phyloP scores from a whole-genome alignment of 2,888 invertebrate species.

The Allacma fusca region DNA sequence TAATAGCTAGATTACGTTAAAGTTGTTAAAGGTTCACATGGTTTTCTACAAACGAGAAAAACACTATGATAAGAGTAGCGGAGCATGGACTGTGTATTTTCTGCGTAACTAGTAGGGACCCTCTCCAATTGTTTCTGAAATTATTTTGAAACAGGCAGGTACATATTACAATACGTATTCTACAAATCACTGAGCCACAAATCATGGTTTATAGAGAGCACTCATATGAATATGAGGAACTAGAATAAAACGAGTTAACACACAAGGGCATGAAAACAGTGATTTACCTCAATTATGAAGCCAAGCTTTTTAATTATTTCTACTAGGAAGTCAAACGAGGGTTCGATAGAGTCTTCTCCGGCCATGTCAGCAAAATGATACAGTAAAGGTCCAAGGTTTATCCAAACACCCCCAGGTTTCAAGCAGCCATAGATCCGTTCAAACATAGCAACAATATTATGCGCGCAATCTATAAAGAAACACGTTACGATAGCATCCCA shows the following conservation, averaged over 20 bases:
- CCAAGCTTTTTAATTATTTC: slow-evolving; percentile 83
- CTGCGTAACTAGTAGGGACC: slow-evolving; percentile 87
- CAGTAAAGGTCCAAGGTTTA: slow-evolving; percentile 89
- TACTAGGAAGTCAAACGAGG: slow-evolving; percentile 84
- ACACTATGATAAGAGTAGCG: slow-evolving; percentile 91
- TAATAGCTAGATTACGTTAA: too few relatives aligned
- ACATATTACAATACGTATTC: too few relatives aligned
- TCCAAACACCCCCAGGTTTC: slow-evolving; percentile 88
- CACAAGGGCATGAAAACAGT: too few relatives aligned
- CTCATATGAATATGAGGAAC: too few relatives aligned
- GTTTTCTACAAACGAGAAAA: slow-evolving; percentile 84
- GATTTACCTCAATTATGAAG: slow-evolving; percentile 78
- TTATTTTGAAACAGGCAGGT: too few relatives aligned
- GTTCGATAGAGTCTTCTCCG: slow-evolving; percentile 89
- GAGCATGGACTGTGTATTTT: slow-evolving; percentile 91
- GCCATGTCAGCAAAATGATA: slow-evolving; percentile 87
- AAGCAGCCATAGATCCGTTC: slow-evolving; percentile 90
- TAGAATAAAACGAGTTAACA: too few relatives aligned
- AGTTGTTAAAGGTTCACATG: too few relatives aligned
- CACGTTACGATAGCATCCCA: slow-evolving; percentile 96
- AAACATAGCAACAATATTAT: slow-evolving; percentile 93
- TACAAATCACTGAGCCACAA: too few relatives aligned
- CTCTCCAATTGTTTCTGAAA: slow-evolving; percentile 79
- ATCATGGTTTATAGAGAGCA: too few relatives aligned
- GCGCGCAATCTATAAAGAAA: slow-evolving; percentile 98